Base-by-base conservation (phyloP, 2,113 vertebrate genomes). In the Gasterosteus nipponicus region DNA sequence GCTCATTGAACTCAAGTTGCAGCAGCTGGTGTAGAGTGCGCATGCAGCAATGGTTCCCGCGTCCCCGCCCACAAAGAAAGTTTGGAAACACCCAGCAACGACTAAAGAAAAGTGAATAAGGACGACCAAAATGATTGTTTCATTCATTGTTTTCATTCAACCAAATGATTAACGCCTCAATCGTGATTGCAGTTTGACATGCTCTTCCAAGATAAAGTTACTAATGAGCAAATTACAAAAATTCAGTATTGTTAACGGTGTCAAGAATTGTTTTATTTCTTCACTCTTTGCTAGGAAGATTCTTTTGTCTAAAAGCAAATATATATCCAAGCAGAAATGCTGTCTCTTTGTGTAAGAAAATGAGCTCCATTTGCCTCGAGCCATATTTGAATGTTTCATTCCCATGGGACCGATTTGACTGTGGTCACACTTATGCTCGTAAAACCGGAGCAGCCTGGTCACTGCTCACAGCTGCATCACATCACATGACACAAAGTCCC, bases 361-460 rank as follows among this genome's bases (percentile, higher is more conserved):
- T 38, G 29, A 15, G 3, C 19, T 71, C 1, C 11, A 75, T 88
- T 81, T 85, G 41, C 49, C 56, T 71, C 58, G 49, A 44, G 18
- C 60, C 6, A 2, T 15, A 84, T 83, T 61, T 74, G 70, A 80
- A 81, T 81, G 14, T 46, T 44, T 12, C 0, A 47, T 75, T 70
- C 29, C 26, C 12, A 1, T 70, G 14, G 10, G 8, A 18, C n/a
- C 56, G 0, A 58, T 87, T 85, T 75, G 57, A 81, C 65, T 87
- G 4, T 7, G 35, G 11, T 18, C 41, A 44, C 18, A 22, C 51
- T 71, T 39, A 54, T 61, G 6, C 5, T 15, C 14, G 1, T 58
- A 47, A 71, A 82, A 49, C 68, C 79, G 62, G 66, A 38, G 18
- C 3, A 54, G 44, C 31, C 46, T 47, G 2, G 26, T 39, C 0